Conservation (phyloP, 2,113 vertebrate genomes). For the Scomber scombrus region DNA sequence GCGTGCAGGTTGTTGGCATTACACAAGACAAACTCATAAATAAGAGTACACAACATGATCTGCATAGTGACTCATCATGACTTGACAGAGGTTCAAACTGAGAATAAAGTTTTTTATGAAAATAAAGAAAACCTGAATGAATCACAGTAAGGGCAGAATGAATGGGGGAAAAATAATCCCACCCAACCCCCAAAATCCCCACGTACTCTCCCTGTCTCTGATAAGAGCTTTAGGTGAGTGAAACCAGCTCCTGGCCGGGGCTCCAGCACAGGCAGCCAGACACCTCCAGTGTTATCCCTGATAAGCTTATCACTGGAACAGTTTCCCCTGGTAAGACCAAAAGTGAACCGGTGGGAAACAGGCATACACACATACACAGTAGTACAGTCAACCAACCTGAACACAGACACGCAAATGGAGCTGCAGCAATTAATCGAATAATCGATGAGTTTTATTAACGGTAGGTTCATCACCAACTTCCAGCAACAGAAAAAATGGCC, state of each 20-base stretch:
- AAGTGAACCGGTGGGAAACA: conserved; percentile 20
- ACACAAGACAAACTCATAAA: neutral
- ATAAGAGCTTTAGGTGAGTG: conserved; percentile 71
- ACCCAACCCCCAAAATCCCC: conserved; percentile 14
- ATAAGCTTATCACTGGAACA: conserved; percentile 65
- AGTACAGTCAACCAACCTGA: neutral
- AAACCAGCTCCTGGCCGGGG: conserved; percentile 66
- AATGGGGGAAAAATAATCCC: neutral
- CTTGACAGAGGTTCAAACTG: neutral
- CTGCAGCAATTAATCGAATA: too few relatives aligned
- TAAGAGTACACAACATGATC: neutral
- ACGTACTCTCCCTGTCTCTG: conserved; percentile 3
- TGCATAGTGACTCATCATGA: neutral
- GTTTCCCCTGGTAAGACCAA: conserved; percentile 58
- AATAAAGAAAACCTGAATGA: conserved; percentile 5
- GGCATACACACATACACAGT: neutral
- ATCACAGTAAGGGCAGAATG: neutral
- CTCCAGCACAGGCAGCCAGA: conserved; percentile 58
- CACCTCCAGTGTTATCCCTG: conserved; percentile 65
- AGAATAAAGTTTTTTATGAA: neutral
- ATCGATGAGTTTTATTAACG: too few relatives aligned
- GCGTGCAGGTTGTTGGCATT: neutral
- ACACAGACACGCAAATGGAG: too few relatives aligned
- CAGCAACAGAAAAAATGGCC: too few relatives aligned
- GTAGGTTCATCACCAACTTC: too few relatives aligned